A percentile compares a stretch with the other conserved stretches of the same genome.
These are phyloP conservation scores for Plotosus lineatus DNA, from an alignment of 2,113 vertebrate genomes.

Conservation along the genomic window DNA sequence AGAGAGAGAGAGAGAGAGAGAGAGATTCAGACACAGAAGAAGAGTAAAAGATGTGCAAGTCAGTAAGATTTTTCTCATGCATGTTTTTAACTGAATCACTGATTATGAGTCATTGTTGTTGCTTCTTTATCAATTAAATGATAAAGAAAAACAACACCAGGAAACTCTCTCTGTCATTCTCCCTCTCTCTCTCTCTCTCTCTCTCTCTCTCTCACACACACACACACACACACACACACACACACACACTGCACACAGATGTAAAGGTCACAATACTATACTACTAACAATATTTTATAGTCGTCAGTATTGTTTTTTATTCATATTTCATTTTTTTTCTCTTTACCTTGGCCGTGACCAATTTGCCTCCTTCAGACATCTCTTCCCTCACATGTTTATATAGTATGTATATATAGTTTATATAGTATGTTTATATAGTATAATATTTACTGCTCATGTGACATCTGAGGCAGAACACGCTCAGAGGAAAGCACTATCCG, in stretches of 20 bases:
- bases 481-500: too few species aligned
- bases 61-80: constrained; percentile 36
- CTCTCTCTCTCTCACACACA: too few species aligned
- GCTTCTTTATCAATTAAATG: constrained; percentile 34
- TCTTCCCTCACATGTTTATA: too few species aligned
- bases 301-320: neutral
- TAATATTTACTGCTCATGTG: too few species aligned
- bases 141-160: constrained; percentile 36
- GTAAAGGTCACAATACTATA: neutral
- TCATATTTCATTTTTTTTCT: too few species aligned
- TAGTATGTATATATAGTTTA: too few species aligned
- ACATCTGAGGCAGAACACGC: too few species aligned
- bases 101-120: constrained; percentile 9
- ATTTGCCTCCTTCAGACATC: too few species aligned
- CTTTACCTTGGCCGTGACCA: too few species aligned
- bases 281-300: neutral
- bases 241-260: neutral
- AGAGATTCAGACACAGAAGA: constrained; percentile 37
- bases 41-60: constrained; percentile 18
- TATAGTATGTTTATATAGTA: too few species aligned
- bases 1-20: neutral
- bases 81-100: constrained; percentile 23
- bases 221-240: too few species aligned
- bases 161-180: constrained; percentile 30
- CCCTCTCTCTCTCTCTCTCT: neutral